phyloP scores from a whole-genome alignment of 2,888 invertebrate genomes.

The Encarsia formosa region DNA sequence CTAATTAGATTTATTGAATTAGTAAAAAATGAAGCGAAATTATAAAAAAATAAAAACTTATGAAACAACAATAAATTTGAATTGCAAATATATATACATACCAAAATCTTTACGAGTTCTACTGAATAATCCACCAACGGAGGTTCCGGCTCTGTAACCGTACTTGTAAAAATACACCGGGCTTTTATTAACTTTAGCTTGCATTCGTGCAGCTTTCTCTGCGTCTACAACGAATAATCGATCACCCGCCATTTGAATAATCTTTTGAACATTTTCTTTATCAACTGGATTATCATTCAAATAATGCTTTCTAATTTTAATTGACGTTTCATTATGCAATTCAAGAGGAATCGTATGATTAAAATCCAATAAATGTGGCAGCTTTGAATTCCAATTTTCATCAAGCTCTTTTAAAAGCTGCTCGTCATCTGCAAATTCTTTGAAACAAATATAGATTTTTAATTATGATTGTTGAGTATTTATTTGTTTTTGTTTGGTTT shows the following conservation, averaged over 20 bases:
- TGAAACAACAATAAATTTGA: no score
- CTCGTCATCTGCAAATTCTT: constrained; percentile 48
- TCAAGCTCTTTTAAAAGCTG: constrained; percentile 55
- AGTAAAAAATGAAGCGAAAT: background rate
- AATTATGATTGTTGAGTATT: no score
- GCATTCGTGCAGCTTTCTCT: constrained; percentile 56
- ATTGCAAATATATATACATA: constrained; percentile 40
- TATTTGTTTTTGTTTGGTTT: no score
- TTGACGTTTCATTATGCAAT: constrained; percentile 49
- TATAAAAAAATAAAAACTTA: constrained; percentile 46
- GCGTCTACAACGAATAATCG: constrained; percentile 58
- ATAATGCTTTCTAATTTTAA: constrained; percentile 54
- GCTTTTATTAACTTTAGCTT: constrained; percentile 54
- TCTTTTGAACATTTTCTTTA: constrained; percentile 32
- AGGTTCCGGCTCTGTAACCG: constrained; percentile 55
- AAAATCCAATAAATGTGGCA: constrained; percentile 58
- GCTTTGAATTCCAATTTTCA: constrained; percentile 58
- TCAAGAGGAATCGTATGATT: constrained; percentile 54
- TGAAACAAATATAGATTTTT: background rate
- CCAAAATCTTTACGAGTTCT: constrained; percentile 56
- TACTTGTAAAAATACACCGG: constrained; percentile 62
- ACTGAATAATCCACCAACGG: constrained; percentile 54
- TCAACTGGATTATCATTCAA: constrained; percentile 54
- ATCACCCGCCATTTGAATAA: constrained; percentile 60
- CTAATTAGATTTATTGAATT: background rate